Percentiles rank a stretch among this genome's conserved stretches.
Evolutionary conservation across 35 echinoderm and acorn worm species (phyloP).

Genomic region (Apostichopus californicus): DNA sequence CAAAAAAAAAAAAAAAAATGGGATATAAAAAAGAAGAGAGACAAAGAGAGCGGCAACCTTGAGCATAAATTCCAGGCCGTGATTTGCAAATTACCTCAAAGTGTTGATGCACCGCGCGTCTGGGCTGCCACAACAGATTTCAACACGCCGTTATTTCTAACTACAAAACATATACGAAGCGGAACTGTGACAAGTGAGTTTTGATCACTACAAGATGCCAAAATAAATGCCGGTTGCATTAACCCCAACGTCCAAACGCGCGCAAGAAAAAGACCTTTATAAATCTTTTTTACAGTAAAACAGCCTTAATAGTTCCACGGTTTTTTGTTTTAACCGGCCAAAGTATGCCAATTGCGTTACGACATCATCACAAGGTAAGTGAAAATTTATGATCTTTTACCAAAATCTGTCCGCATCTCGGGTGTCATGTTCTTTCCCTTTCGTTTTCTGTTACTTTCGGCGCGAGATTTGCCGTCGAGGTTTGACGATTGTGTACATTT

Average conservation of each 20-base stretch:
- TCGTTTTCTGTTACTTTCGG: neutral
- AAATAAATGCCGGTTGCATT: neutral
- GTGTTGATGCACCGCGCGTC: neutral
- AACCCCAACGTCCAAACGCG: neutral
- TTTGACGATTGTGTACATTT: neutral
- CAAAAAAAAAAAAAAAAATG: too few species aligned
- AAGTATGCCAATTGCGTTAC: neutral
- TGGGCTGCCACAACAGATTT: neutral
- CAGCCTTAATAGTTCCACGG: neutral
- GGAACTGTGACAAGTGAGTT: neutral
- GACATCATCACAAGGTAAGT: neutral
- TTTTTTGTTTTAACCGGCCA: neutral
- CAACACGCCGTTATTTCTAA: neutral
- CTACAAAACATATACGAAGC: neutral
- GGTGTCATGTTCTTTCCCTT: neutral
- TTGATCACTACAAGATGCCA: neutral
- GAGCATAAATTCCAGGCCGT: neutral
- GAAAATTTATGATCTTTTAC: neutral
- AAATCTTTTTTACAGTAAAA: neutral
- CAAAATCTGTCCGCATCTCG: neutral
- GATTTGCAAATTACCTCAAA: neutral
- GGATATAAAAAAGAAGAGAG: too few species aligned
- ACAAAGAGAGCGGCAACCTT: neutral
- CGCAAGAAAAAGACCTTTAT: neutral
- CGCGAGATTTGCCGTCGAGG: neutral